phyloP scores from a whole-genome alignment of 2,888 invertebrate species.

The Phania funesta region DNA sequence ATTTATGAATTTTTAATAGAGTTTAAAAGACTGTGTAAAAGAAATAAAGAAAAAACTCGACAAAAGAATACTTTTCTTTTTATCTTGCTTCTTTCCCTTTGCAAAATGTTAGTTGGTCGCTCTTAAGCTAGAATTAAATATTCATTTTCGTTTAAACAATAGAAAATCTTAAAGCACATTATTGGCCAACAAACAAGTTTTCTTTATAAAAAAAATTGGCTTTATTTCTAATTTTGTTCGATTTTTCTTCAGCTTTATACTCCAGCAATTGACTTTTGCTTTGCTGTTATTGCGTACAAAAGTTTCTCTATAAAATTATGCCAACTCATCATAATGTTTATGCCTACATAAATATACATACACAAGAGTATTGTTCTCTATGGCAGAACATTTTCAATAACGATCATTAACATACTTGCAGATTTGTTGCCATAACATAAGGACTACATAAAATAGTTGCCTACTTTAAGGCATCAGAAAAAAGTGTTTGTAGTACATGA shows the following conservation, averaged over 20 bases:
- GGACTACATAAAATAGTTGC: constrained; percentile 21
- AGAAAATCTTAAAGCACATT: constrained; percentile 26
- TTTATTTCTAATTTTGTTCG: background rate
- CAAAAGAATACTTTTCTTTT: constrained; percentile 16
- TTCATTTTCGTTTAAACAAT: background rate
- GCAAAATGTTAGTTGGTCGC: background rate
- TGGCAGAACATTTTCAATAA: constrained; percentile 6
- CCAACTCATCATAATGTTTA: constrained; percentile 49
- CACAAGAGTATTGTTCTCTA: background rate
- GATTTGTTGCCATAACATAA: constrained; percentile 29
- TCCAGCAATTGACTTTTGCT: constrained; percentile 2
- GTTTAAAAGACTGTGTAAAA: constrained; percentile 32
- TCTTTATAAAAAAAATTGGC: constrained; percentile 8
- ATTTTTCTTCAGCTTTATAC: background rate
- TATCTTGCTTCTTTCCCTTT: background rate
- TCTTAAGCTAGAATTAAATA: background rate
- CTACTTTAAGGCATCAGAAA: constrained; percentile 48
- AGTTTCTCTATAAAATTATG: constrained; percentile 50
- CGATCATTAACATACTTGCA: constrained; percentile 59
- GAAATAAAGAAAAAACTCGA: constrained; percentile 22
- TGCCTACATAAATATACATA: background rate
- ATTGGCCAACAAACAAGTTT: constrained; percentile 30
- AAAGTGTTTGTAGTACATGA: constrained; percentile 14
- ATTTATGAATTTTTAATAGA: constrained; percentile 65
- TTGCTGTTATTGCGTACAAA: background rate